Evolutionary conservation across 2,888 invertebrate species (phyloP).

Genomic region (Drosophila falleni): DNA sequence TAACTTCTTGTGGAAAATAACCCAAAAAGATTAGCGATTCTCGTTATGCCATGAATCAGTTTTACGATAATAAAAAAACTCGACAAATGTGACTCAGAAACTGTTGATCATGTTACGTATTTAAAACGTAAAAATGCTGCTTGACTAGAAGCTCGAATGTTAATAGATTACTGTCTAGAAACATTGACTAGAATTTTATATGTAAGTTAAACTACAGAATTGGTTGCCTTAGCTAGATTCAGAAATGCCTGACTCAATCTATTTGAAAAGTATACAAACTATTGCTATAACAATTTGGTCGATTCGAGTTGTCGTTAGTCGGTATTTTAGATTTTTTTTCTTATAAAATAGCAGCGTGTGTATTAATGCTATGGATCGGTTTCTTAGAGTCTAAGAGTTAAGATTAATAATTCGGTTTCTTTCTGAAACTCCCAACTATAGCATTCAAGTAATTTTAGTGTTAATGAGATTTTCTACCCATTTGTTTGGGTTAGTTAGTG

Average conservation of each 20-base stretch:
- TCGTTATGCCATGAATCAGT: constrained; percentile 1
- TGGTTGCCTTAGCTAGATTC: not conserved
- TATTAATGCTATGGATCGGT: not conserved
- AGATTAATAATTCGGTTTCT: constrained; percentile 1
- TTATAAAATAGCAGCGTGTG: not conserved
- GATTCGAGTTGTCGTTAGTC: not conserved
- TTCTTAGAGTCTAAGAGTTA: too few species aligned
- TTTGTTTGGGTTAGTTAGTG: constrained; percentile 3
- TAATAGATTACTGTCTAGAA: not conserved
- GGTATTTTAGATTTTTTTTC: not conserved
- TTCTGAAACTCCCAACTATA: constrained; percentile 1
- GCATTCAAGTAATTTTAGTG: constrained; percentile 3
- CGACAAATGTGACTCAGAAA: not conserved
- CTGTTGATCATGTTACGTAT: not conserved
- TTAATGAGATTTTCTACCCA: not conserved
- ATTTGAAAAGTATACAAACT: not conserved
- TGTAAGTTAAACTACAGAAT: not conserved
- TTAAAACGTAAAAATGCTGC: not conserved
- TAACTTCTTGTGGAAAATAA: constrained; percentile 31
- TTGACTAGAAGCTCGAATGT: not conserved
- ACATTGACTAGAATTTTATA: not conserved
- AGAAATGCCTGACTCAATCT: too few species aligned
- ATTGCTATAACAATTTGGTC: not conserved
- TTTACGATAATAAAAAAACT: not conserved
- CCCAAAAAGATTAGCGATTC: constrained; percentile 13